A percentile compares a stretch with the other conserved stretches of the same genome.
These are phyloP conservation scores for Peromyscus eremicus DNA, from an alignment of 2,797 vertebrate species.

Conservation along the genomic window DNA sequence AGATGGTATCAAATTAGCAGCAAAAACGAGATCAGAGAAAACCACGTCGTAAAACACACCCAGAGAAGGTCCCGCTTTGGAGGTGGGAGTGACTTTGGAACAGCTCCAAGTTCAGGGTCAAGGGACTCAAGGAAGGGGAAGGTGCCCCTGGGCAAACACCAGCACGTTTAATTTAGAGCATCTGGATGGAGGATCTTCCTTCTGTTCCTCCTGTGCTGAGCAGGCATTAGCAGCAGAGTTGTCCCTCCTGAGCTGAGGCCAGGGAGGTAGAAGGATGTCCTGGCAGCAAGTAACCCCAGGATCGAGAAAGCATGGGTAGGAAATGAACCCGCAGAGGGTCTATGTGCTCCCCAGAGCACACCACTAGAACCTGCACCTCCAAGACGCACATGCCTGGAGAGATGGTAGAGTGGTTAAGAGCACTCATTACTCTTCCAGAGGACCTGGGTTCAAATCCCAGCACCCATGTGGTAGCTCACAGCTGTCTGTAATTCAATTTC, in stretches of 20 bases:
- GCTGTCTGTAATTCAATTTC: not conserved
- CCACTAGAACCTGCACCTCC: not conserved
- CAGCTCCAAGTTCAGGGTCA: conserved; percentile 26
- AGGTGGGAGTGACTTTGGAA: conserved; percentile 34
- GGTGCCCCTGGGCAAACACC: not conserved
- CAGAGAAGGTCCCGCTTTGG: not conserved
- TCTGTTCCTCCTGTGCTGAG: not conserved
- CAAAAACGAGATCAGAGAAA: conserved; percentile 53
- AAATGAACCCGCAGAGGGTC: not conserved
- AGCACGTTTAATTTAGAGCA: not conserved
- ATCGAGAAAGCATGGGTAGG: not conserved
- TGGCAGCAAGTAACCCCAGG: not conserved
- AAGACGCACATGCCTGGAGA: not conserved
- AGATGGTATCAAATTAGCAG: conserved; percentile 46
- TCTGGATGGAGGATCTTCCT: not conserved
- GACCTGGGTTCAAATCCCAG: not conserved
- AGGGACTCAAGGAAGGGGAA: not conserved
- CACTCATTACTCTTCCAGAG: not conserved
- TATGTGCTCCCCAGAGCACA: not conserved
- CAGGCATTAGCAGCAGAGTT: not conserved
- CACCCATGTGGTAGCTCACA: not conserved
- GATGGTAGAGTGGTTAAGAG: not conserved
- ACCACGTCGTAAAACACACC: conserved; percentile 18
- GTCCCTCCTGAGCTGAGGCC: not conserved
- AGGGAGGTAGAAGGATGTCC: not conserved